Conservation (phyloP, 2,113 vertebrate genomes). For the Chaetops frenatus region DNA sequence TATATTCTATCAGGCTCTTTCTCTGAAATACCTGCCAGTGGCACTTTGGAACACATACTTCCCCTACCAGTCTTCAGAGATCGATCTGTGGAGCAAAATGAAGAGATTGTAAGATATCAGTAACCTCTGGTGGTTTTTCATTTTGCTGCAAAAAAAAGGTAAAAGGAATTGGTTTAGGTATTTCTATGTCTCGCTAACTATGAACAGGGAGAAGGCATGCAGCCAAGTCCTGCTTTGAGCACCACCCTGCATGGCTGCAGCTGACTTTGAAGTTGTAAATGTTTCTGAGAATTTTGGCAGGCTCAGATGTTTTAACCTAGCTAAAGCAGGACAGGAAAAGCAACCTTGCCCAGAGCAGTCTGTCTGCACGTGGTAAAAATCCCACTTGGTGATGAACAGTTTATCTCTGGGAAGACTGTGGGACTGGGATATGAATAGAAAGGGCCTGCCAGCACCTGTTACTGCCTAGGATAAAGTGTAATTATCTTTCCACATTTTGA, state of each 20-base stretch:
- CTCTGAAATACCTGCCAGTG: neutral
- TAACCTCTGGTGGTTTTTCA: neutral
- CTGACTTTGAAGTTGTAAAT: neutral
- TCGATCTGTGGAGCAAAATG: neutral
- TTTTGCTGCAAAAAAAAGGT: neutral
- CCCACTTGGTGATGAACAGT: neutral
- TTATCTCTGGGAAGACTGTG: neutral
- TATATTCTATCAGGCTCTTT: neutral
- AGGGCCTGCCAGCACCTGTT: neutral
- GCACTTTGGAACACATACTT: neutral
- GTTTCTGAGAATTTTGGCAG: neutral
- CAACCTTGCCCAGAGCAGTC: neutral
- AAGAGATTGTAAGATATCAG: neutral
- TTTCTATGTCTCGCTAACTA: neutral
- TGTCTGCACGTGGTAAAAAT: neutral
- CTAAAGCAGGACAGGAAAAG: neutral
- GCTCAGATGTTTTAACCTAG: neutral
- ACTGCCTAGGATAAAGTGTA: neutral
- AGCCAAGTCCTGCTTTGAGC: neutral
- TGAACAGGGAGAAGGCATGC: neutral
- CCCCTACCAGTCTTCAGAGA: rapidly evolving
- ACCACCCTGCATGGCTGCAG: neutral
- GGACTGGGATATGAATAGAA: neutral
- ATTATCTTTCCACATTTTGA: neutral
- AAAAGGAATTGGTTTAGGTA: neutral